Percentiles rank a stretch among this genome's conserved stretches.
Conservation (phyloP, 2,113 vertebrate genomes). For the Lagopus leucura region DNA sequence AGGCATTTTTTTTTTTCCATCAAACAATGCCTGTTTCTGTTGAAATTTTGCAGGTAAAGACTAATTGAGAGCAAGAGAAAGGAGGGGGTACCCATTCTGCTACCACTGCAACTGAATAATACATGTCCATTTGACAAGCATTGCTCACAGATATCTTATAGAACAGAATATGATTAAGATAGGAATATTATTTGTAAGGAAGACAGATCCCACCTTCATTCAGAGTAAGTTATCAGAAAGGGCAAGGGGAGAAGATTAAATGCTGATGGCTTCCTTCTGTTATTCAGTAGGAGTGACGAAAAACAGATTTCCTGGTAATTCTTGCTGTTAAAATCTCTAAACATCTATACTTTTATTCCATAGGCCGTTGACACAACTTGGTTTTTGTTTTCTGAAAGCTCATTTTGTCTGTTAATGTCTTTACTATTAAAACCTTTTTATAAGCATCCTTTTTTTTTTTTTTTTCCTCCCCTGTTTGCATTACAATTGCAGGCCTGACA, state of each 20-base stretch:
- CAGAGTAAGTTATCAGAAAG: background rate
- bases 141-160: constrained; percentile 21
- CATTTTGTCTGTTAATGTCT: background rate
- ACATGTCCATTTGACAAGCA: constrained; percentile 32
- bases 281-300: background rate
- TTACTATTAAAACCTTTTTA: background rate
- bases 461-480: background rate
- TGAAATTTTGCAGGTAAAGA: background rate
- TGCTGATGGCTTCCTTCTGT: background rate
- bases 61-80: background rate
- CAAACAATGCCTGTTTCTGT: background rate
- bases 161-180: constrained; percentile 17
- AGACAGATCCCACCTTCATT: background rate
- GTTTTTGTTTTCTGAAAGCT: background rate
- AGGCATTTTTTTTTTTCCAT: background rate
- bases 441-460: background rate
- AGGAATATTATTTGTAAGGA: background rate
- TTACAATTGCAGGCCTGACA: background rate
- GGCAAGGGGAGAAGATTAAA: background rate
- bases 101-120: constrained; percentile 37
- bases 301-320: background rate
- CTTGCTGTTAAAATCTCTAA: background rate
- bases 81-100: background rate
- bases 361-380: background rate
- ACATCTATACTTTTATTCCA: background rate